A percentile compares a stretch with the other conserved stretches of the same genome.
These are phyloP conservation scores for Cosmopolites sordidus DNA, from an alignment of 2,888 invertebrate species.

Conservation along the genomic window DNA sequence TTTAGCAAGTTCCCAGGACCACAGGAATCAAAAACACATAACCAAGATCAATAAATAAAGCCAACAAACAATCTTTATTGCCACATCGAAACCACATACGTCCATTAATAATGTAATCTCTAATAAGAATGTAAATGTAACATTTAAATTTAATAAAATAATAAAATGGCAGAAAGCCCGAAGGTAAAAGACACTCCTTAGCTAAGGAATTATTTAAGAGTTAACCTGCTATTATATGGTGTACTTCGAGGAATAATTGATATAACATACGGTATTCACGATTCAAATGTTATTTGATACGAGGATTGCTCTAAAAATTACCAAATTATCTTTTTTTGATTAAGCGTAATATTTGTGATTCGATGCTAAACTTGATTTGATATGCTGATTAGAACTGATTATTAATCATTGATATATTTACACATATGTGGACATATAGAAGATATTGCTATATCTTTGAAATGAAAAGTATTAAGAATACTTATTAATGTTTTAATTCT, in stretches of 20 bases:
- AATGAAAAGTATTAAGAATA: too few species aligned
- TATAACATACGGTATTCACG: slow-evolving; percentile 5
- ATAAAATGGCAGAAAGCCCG: slow-evolving; percentile 5
- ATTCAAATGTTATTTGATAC: neutral
- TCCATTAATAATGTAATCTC: neutral
- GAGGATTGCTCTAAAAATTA: too few species aligned
- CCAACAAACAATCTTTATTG: neutral
- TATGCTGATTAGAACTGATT: too few species aligned
- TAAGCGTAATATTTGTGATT: too few species aligned
- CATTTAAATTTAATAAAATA: slow-evolving; percentile 15
- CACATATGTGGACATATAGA: too few species aligned
- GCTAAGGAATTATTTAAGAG: slow-evolving; percentile 10
- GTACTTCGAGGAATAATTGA: slow-evolving; percentile 6
- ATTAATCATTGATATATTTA: too few species aligned
- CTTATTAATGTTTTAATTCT: too few species aligned
- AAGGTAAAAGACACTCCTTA: slow-evolving; percentile 13
- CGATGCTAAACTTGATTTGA: too few species aligned
- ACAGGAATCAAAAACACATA: neutral
- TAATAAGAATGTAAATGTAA: slow-evolving; percentile 10
- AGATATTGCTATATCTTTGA: too few species aligned
- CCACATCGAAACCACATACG: neutral
- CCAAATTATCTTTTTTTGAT: too few species aligned
- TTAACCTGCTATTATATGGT: slow-evolving; percentile 7
- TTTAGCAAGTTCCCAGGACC: neutral
- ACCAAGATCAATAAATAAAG: neutral